Percentiles rank a stretch among this genome's conserved stretches.
phyloP scores from a whole-genome alignment of 2,888 invertebrate genomes.

The Amiota mariae region DNA sequence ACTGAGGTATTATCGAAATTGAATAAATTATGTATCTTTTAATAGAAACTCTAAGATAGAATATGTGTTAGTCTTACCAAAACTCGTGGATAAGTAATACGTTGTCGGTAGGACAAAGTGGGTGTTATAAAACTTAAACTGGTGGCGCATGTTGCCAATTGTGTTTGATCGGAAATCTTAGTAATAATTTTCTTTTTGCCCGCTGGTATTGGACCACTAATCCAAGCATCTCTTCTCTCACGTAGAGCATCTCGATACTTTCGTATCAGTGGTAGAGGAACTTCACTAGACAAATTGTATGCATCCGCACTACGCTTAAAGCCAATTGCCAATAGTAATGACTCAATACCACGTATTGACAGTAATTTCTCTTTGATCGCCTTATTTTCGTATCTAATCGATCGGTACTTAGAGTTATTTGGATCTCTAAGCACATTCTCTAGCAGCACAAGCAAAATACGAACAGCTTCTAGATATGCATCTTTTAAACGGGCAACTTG shows the following conservation, averaged over 20 bases:
- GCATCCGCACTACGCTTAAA: slow-evolving; percentile 56
- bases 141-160: not conserved
- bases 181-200: not conserved
- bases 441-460: slow-evolving; percentile 68
- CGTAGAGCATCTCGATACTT: slow-evolving; percentile 67
- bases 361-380: slow-evolving; percentile 71
- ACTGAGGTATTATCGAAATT: slow-evolving; percentile 34
- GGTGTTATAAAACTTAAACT: slow-evolving; percentile 53
- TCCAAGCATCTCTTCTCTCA: slow-evolving; percentile 61
- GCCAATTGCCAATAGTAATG: slow-evolving; percentile 69
- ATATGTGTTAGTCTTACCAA: slow-evolving; percentile 71
- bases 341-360: slow-evolving; percentile 63
- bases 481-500: slow-evolving; percentile 59
- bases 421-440: slow-evolving; percentile 72
- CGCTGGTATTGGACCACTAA: slow-evolving; percentile 39
- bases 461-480: slow-evolving; percentile 69
- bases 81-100: slow-evolving; percentile 73
- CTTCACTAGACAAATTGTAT: slow-evolving; percentile 63
- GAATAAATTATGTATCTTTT: not conserved
- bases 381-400: slow-evolving; percentile 70
- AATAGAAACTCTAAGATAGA: not conserved
- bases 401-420: slow-evolving; percentile 69
- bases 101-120: slow-evolving; percentile 64
- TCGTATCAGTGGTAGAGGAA: slow-evolving; percentile 65
- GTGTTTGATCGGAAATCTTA: too few relatives aligned